Conservation (phyloP, 2,113 vertebrate genomes). For the Crotalus helleri region DNA sequence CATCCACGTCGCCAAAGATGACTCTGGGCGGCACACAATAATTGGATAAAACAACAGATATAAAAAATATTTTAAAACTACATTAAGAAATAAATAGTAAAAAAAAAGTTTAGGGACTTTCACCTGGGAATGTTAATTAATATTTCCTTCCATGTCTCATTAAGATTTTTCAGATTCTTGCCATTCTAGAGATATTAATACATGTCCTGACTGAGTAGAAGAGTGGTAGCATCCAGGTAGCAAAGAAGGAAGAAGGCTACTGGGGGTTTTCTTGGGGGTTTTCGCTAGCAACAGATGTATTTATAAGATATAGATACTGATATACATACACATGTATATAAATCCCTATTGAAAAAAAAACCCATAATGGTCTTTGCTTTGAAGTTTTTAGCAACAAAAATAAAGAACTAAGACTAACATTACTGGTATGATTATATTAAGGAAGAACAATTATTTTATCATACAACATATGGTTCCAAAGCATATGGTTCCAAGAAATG, state of each 20-base stretch:
- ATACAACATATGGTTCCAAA: neutral
- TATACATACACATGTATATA: neutral
- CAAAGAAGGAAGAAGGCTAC: neutral
- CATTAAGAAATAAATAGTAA: too few relatives aligned
- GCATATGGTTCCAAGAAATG: neutral
- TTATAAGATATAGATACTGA: neutral
- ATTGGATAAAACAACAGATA: neutral
- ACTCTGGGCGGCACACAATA: neutral
- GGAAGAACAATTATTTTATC: neutral
- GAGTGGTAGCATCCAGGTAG: neutral
- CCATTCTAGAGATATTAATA: neutral
- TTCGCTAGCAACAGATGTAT: neutral
- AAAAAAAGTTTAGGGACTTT: too few relatives aligned
- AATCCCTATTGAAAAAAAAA: neutral
- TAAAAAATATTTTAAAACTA: too few relatives aligned
- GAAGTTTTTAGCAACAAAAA: neutral
- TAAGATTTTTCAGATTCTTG: neutral
- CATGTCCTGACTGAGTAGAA: neutral
- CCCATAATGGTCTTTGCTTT: neutral
- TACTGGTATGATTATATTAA: neutral
- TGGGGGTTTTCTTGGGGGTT: neutral
- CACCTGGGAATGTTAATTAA: too few relatives aligned
- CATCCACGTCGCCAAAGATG: neutral
- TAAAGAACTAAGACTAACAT: neutral
- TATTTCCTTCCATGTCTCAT: neutral